Evolutionary conservation across 1,140 invertebrate genomes (phyloP), one percentile per base, ranked within the genome.

Genomic region (Platyscapa corneri): DNA sequence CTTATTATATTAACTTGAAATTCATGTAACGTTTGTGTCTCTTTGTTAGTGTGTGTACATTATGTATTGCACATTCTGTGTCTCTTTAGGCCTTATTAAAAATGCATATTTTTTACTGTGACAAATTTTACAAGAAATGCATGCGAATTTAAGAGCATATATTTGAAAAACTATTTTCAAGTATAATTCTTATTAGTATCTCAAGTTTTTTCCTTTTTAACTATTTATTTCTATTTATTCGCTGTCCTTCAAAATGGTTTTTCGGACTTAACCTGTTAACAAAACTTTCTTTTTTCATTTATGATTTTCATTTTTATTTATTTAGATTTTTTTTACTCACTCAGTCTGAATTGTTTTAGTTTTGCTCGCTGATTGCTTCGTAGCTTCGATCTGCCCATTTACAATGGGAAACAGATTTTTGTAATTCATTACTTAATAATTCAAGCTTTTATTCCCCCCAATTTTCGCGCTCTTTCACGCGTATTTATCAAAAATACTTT

Each of bases 401-500:
- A 32, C 6, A 86, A 86, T 86, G 76, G 81, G 42, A 80, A 56
- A 70, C 70, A 76, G 64, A 82, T 82, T 82, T 27, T 46, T 76
- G n/a, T 46, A 46, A 7, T 84, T 65, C 16, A 23, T 60, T 72
- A 42, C 16, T 56, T 30, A 60, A 75, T 75, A 42, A 82, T 82
- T 74, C 32, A 37, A 16, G 16, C 60, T 49, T 75, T 16, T 65
- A 30, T 64, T 53, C 8, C 30, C 60, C 80, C 64, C 85, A 37
- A 86, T 86, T 86, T 79, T 83, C 76, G 76, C 85, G 81, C 39
- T 72, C 18, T 20, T 30, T 5, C 53, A 72, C 79, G 80, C 85
- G 75, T 86, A 49, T 77, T 83, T 86, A 86, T 86, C 85, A 86
- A 86, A 86, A 86, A 86, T 86, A 86, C 14, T 83, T 83, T 64